Base-by-base conservation (phyloP, 2,797 vertebrate genomes). In the Artibeus jamaicensis region DNA sequence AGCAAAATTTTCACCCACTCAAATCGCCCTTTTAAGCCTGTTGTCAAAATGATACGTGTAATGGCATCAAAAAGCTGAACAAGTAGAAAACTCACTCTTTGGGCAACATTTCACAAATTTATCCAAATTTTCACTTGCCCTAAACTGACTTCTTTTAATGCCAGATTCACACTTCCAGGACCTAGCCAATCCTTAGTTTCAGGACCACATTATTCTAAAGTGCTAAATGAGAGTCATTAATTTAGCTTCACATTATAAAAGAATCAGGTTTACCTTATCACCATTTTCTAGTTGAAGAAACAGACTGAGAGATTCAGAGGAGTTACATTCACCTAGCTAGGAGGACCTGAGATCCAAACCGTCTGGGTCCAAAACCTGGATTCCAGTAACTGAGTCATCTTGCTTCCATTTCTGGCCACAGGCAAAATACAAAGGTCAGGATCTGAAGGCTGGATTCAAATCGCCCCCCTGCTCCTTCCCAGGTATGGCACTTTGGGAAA, bases 1-100 rank as follows among this genome's bases (percentile, higher is more conserved):
- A 87, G 88, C 55, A 96, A 93, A 96, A 57, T 81, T 91, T 81
- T 89, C 50, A 76, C 55, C 73, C 73, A 48, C 19, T 76, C 39
- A 71, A 91, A 84, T 53, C 42, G 53, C 59, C 34, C n/a, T 85
- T 86, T 92, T 89, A 81, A 67, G 37, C 46, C 59, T 87, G 2
- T 94, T 87, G 86, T 95, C 79, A 87, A 91, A 94, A 68, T 73
- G 37, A 88, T 91, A 15, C 21, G 74, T 77, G 42, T 68, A 70
- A 82, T 73, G 46, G 21, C 39, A 91, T 92, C n/a, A 50, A 82
- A 95, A 92, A 11, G 15, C 67, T 59, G 57, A 90, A 78, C 32
- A 86, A 88, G 50, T 71, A 68, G 81, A 89, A 79, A 94, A 90
- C 0, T 21, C 18, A 6, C 29, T 73, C 26, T 84, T 34, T 46